Evolutionary conservation across 1,140 invertebrate genomes (phyloP), one percentile per base, ranked within the genome.

Genomic region (Sarcophaga peregrina): DNA sequence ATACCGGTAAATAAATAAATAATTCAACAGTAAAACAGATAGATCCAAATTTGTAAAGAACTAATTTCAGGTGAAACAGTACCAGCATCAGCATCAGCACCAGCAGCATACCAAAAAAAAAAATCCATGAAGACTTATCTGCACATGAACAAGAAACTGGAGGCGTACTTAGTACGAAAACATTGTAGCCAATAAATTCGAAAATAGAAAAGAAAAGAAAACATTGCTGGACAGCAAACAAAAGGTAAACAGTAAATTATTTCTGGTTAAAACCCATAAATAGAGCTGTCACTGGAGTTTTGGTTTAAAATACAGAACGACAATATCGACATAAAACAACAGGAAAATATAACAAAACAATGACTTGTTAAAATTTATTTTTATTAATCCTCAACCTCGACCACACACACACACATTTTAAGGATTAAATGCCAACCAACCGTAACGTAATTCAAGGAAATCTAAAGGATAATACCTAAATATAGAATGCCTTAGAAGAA

Each of bases 321-420:
- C 25, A 37, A 9, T 5, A 52, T 52, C n/a, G n/a, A 68, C 7
- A 10, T 5, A 68, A 20, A 25, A 68, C n/a, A 58, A 58, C n/a
- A 58, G n/a, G n/a, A n/a, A 58, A n/a, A 58, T 58, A 58, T 15
- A 68, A 20, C 62, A 68, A 17, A 68, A 68, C 62, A 68, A 68
- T 68, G 62, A 68, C 62, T 68, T 68, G 62, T 68, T 68, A 68
- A 68, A 68, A 68, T 68, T 68, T 68, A 68, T 68, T 68, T 68
- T 68, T 68, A 68, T 68, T 68, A 68, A 68, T 68, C 15, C 62
- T 68, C 62, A 68, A 68, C 62, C 17, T 25, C 20, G 62, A 68
- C 62, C 62, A 25, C 62, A 68, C 54, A 58, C 54, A 58, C 17
- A 68, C 25, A 37, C 25, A 37, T 37, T 37, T 37, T 37, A n/a